phyloP scores from a whole-genome alignment of 2,113 vertebrate genomes.

The Scolopax mira region DNA sequence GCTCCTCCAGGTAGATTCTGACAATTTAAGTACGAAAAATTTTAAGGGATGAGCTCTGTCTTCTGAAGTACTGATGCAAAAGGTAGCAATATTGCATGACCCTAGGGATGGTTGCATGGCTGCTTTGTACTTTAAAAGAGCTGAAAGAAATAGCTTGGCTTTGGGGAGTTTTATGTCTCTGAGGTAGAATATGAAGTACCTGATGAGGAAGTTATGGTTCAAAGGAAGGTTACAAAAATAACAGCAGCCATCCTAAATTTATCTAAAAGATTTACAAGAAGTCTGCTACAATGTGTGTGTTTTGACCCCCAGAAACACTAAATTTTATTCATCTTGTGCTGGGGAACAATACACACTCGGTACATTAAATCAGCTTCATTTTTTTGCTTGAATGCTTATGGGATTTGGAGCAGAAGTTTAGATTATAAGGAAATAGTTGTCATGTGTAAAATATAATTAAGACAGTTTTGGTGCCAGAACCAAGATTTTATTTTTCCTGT shows the following conservation, averaged over 20 bases:
- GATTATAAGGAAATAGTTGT: conserved; percentile 69
- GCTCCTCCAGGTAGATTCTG: conserved; percentile 9
- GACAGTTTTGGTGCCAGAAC: conserved; percentile 41
- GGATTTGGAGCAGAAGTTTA: conserved; percentile 59
- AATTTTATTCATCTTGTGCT: conserved; percentile 68
- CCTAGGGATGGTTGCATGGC: background rate
- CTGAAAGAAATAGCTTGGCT: conserved; percentile 59
- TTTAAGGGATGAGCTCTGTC: conserved; percentile 40
- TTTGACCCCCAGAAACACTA: conserved; percentile 70
- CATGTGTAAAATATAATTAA: conserved; percentile 67
- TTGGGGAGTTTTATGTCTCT: conserved; percentile 63
- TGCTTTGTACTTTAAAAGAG: conserved; percentile 60
- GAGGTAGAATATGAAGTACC: conserved; percentile 73
- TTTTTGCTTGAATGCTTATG: conserved; percentile 53
- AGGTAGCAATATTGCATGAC: conserved; percentile 13
- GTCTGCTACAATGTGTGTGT: conserved; percentile 65
- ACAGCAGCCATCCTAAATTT: conserved; percentile 73
- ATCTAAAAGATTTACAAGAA: conserved; percentile 80
- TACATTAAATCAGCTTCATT: conserved; percentile 74
- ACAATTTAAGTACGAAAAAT: conserved; percentile 23
- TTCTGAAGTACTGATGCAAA: conserved; percentile 25
- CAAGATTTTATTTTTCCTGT: conserved; percentile 55
- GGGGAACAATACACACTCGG: conserved; percentile 42
- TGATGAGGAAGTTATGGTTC: conserved; percentile 81
- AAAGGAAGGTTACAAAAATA: conserved; percentile 81